A percentile compares a stretch with the other conserved stretches of the same genome.
Evolutionary conservation across 2,888 invertebrate species (phyloP).

Genomic region (Drosophila siamana): DNA sequence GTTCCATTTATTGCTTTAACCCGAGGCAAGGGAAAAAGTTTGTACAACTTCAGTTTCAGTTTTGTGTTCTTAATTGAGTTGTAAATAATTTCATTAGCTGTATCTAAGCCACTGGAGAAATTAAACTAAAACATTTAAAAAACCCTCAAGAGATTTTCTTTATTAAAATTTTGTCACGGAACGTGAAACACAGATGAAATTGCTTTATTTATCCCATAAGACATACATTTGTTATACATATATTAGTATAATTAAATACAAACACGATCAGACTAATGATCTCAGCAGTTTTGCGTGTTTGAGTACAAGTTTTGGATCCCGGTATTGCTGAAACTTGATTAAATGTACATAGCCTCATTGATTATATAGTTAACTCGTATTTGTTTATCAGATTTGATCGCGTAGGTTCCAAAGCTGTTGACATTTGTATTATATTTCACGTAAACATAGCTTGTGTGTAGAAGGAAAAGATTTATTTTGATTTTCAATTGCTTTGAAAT

Average conservation of each 20-base stretch:
- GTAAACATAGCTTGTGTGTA: not conserved
- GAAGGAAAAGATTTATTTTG: not conserved
- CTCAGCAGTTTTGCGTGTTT: not conserved
- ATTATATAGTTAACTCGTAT: not conserved
- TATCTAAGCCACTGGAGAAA: conserved; percentile 3
- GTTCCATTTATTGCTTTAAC: not conserved
- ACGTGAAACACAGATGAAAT: not conserved
- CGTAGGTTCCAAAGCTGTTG: not conserved
- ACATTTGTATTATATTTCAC: not conserved
- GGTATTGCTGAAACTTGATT: not conserved
- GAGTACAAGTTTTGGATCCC: conserved; percentile 1
- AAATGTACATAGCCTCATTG: not conserved
- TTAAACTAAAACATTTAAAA: conserved; percentile 6
- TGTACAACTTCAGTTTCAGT: not conserved
- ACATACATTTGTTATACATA: not conserved
- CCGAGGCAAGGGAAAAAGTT: not conserved
- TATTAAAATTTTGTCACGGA: not conserved
- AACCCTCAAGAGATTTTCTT: not conserved
- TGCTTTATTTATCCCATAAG: not conserved
- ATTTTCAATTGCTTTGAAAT: not conserved
- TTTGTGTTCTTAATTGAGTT: not conserved
- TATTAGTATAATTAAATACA: not conserved
- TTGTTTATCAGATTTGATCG: not conserved
- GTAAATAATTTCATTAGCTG: not conserved
- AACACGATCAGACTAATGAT: not conserved